Conservation (phyloP, 92 coral and sea anemone species). For the Pocillopora grandis region DNA sequence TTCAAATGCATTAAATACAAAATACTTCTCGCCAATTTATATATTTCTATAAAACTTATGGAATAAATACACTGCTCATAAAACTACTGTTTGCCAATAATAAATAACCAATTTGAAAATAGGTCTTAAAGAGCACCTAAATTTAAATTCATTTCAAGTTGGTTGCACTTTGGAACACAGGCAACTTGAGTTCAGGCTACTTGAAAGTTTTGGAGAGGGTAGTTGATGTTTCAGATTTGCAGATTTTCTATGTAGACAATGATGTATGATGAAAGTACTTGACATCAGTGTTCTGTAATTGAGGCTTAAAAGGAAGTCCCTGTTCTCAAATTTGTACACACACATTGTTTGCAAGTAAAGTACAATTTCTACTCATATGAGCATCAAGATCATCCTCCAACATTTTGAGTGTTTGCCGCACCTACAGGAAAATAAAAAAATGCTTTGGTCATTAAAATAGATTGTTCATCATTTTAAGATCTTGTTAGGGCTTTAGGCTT, state of each 20-base stretch:
- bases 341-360: constrained; percentile 55
- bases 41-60: constrained; percentile 23
- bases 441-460: no score
- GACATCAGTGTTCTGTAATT: background rate
- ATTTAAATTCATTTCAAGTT: background rate
- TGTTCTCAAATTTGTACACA: constrained; percentile 44
- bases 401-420: constrained; percentile 79
- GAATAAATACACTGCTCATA: constrained; percentile 24
- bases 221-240: no score
- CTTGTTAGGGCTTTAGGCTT: no score
- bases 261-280: background rate
- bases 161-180: no score
- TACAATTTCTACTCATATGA: constrained; percentile 67
- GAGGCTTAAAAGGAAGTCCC: background rate
- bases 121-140: background rate
- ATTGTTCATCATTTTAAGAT: no score
- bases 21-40: constrained; percentile 16
- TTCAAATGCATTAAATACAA: constrained; percentile 1
- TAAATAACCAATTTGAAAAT: background rate
- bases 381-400: constrained; percentile 69
- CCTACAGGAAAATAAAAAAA: constrained; percentile 39
- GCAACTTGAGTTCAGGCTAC: no score
- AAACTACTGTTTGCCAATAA: background rate
- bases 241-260: no score
- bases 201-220: no score